Percentiles rank a stretch among this genome's conserved stretches.
These are phyloP conservation scores for Coptotermes formosanus DNA, from an alignment of 1,140 invertebrate genomes.

Conservation along the genomic window DNA sequence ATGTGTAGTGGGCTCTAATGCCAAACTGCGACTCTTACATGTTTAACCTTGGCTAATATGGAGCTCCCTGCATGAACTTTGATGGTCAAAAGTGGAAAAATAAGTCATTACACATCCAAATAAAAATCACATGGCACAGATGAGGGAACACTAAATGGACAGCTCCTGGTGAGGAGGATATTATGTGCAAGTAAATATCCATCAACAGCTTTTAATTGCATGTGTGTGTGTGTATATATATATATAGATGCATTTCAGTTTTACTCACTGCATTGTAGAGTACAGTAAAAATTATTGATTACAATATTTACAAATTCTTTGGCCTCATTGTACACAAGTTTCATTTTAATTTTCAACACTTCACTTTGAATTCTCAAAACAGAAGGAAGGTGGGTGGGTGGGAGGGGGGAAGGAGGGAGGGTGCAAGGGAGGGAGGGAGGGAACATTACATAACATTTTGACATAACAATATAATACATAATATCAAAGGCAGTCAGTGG, in stretches of 20 bases:
- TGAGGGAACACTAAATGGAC: no score
- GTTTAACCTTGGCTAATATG: no score
- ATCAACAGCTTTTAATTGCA: background rate
- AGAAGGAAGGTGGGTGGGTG: background rate
- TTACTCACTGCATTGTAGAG: background rate
- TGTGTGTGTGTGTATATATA: background rate
- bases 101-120: no score
- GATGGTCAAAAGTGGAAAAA: no score
- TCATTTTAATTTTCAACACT: background rate
- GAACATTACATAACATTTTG: background rate
- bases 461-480: background rate
- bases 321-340: conserved; percentile 2
- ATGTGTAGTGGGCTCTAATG: no score
- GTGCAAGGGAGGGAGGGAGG: background rate
- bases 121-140: no score
- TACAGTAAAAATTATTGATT: conserved; percentile 15
- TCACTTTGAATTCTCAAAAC: background rate
- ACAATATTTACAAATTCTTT: conserved; percentile 11
- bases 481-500: background rate
- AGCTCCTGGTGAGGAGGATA: no score
- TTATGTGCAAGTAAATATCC: background rate
- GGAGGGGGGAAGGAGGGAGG: background rate
- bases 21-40: no score
- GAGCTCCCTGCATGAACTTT: no score
- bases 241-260: background rate